A percentile compares a stretch with the other conserved stretches of the same genome.
Conservation (phyloP, 2,113 vertebrate genomes). For the Melanostigma gelatinosum region DNA sequence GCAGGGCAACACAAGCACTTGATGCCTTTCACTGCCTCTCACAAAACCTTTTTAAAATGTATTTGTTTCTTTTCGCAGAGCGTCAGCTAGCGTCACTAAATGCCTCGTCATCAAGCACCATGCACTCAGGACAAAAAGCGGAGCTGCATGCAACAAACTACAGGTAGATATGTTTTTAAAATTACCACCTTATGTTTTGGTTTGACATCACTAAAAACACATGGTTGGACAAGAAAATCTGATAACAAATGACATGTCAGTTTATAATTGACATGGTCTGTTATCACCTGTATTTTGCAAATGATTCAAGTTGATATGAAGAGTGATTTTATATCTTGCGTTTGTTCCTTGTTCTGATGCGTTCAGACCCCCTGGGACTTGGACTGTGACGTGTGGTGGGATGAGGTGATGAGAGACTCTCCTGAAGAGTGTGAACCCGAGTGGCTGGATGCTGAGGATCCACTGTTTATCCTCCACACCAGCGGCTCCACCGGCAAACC, state of each 20-base stretch:
- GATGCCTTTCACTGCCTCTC: neutral
- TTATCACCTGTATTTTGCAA: conserved; percentile 1
- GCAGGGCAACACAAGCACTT: neutral
- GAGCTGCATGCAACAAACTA: conserved; percentile 71
- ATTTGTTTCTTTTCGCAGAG: conserved; percentile 49
- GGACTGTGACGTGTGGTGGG: conserved; percentile 83
- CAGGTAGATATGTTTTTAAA: conserved; percentile 67
- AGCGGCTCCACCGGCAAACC: conserved; percentile 88
- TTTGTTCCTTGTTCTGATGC: conserved; percentile 7
- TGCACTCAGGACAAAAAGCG: conserved; percentile 63
- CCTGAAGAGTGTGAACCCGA: conserved; percentile 84
- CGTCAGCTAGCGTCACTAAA: conserved; percentile 67
- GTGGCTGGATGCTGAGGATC: conserved; percentile 87
- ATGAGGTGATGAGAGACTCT: conserved; percentile 75
- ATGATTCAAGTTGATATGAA: neutral
- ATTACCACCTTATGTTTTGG: neutral
- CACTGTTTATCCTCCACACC: conserved; percentile 88
- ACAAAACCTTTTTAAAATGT: neutral
- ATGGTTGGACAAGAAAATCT: neutral
- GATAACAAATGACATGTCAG: neutral
- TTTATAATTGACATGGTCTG: neutral
- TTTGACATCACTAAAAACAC: neutral
- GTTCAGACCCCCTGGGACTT: conserved; percentile 82
- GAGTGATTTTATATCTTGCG: conserved; percentile 19
- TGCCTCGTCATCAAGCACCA: conserved; percentile 83